Percentiles rank a stretch among this genome's conserved stretches.
Conservation (phyloP, 2,113 vertebrate species). For the Epinephelus moara region DNA sequence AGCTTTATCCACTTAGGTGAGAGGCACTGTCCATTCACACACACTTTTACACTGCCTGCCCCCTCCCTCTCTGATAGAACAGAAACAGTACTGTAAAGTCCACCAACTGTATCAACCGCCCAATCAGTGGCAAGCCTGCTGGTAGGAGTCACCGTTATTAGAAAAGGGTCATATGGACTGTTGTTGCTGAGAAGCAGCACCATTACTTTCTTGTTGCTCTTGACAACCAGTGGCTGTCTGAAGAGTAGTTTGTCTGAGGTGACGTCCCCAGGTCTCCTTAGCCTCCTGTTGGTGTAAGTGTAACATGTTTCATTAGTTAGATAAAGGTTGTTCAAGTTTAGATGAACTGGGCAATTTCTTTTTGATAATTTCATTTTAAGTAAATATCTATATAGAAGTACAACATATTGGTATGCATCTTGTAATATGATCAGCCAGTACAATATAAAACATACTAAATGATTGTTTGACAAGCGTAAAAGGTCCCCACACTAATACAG, state of each 20-base stretch:
- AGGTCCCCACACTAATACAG: too few relatives aligned
- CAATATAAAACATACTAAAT: not conserved
- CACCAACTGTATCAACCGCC: not conserved
- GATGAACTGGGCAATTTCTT: not conserved
- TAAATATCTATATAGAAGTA: not conserved
- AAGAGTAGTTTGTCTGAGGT: fast-evolving
- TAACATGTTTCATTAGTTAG: not conserved
- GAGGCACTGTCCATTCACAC: not conserved
- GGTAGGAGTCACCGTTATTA: slow-evolving; percentile 18
- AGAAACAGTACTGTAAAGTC: not conserved
- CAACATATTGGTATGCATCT: not conserved
- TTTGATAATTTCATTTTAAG: not conserved
- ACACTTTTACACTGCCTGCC: slow-evolving; percentile 35
- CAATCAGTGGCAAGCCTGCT: slow-evolving; percentile 16
- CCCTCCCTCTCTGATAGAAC: slow-evolving; percentile 37
- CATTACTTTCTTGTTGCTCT: slow-evolving; percentile 49
- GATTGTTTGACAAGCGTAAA: not conserved
- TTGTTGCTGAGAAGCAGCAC: slow-evolving; percentile 39
- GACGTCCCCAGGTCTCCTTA: not conserved
- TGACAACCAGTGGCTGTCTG: not conserved
- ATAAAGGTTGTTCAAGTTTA: not conserved
- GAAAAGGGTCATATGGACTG: not conserved
- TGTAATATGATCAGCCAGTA: not conserved
- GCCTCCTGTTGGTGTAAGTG: not conserved
- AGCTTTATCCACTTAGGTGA: not conserved